A percentile compares a stretch with the other conserved stretches of the same genome.
These are phyloP conservation scores for Echiichthys vipera DNA, from an alignment of 2,797 vertebrate species.

Conservation along the genomic window DNA sequence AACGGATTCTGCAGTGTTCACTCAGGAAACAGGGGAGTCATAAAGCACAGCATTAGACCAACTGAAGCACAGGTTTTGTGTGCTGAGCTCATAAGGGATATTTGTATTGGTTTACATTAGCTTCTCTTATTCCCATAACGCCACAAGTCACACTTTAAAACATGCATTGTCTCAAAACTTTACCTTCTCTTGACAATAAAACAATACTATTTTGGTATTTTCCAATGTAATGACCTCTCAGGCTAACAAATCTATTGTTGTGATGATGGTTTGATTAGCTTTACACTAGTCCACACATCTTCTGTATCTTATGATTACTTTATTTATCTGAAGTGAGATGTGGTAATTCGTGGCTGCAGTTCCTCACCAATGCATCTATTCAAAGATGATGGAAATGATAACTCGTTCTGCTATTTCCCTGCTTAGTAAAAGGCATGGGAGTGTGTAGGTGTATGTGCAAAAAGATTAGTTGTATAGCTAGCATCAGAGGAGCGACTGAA, in stretches of 20 bases:
- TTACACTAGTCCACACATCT: background rate
- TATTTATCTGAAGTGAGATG: background rate
- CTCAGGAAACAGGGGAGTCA: conserved; percentile 14
- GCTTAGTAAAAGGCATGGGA: conserved; percentile 16
- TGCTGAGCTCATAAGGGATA: background rate
- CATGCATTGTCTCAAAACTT: background rate
- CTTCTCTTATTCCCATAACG: background rate
- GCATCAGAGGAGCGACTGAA: conserved; percentile 1
- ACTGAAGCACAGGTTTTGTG: background rate
- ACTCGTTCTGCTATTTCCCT: conserved; percentile 17
- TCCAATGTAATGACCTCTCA: conserved; percentile 10
- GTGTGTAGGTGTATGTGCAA: conserved; percentile 18
- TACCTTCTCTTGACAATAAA: background rate
- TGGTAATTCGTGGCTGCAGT: conserved; percentile 2
- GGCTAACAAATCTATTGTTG: background rate
- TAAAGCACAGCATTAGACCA: conserved; percentile 14
- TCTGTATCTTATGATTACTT: conserved; percentile 1
- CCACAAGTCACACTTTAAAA: background rate
- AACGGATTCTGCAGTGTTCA: conserved; percentile 25
- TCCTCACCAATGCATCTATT: conserved; percentile 22
- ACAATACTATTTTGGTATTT: conserved; percentile 1
- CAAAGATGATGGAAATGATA: conserved; percentile 12
- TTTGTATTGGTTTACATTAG: conserved; percentile 3
- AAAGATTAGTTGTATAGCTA: background rate
- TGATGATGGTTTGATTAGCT: conserved; percentile 21